Conservation (phyloP, 2,113 vertebrate species). For the Phoxinus phoxinus region DNA sequence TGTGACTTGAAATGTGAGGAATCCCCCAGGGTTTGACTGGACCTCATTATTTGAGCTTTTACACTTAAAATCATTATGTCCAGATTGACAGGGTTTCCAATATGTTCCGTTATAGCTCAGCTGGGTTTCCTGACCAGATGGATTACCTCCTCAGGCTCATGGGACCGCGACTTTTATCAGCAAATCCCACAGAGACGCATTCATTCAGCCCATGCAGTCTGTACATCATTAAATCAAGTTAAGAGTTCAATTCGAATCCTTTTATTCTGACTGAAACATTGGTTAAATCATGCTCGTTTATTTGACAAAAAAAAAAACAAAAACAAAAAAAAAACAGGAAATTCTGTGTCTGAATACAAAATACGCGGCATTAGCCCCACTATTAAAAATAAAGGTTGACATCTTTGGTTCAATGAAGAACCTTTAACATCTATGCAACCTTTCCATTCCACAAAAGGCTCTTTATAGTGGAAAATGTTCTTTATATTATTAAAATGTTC, state of each 20-base stretch:
- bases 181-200: constrained; percentile 50
- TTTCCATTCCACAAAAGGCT: too few species aligned
- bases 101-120: constrained; percentile 49
- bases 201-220: constrained; percentile 46
- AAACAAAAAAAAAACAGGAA: too few species aligned
- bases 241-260: constrained; percentile 18
- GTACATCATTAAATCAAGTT: constrained; percentile 35
- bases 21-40: background rate
- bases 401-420: too few species aligned
- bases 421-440: too few species aligned
- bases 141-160: constrained; percentile 58
- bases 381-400: too few species aligned
- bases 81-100: constrained; percentile 56
- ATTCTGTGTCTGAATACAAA: background rate
- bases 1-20: constrained; percentile 11
- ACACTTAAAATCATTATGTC: constrained; percentile 62
- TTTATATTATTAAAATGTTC: too few species aligned
- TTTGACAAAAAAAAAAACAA: background rate
- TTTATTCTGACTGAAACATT: constrained; percentile 10
- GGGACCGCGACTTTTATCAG: constrained; percentile 55
- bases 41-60: constrained; percentile 60
- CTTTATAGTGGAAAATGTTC: too few species aligned
- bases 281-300: background rate
- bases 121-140: constrained; percentile 61
- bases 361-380: background rate